phyloP scores from a whole-genome alignment of 2,888 invertebrate genomes.

The Homarus gammarus region DNA sequence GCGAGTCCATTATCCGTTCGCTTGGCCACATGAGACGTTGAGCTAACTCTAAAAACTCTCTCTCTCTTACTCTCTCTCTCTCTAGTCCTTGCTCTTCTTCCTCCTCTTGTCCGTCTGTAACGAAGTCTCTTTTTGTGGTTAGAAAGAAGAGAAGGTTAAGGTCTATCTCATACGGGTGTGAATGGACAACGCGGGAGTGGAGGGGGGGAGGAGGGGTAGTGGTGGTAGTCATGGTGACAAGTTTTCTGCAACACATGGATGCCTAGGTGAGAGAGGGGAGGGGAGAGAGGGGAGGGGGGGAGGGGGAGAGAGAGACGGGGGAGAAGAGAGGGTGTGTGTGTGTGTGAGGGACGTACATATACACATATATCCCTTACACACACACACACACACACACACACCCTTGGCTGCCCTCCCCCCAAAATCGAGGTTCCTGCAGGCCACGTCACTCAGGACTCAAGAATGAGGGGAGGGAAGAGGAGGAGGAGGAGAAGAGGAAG shows the following conservation, averaged over 20 bases:
- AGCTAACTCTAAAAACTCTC: too few species aligned
- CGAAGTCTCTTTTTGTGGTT: too few species aligned
- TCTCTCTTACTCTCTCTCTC: too few species aligned
- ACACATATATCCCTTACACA: too few species aligned
- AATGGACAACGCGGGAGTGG: not conserved
- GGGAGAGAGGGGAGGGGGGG: constrained; percentile 24
- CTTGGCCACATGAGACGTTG: too few species aligned
- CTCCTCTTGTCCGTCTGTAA: too few species aligned
- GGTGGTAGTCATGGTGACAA: constrained; percentile 15
- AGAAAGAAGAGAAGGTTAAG: too few species aligned
- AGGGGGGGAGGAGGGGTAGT: not conserved
- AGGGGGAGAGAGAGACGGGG: constrained; percentile 2
- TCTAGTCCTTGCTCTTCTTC: too few species aligned
- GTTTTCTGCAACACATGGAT: constrained; percentile 56
- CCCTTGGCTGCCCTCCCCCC: constrained; percentile 1
- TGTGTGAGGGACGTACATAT: constrained; percentile 27
- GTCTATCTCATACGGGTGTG: not conserved
- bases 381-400: constrained; percentile 29
- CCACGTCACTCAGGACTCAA: constrained; percentile 8
- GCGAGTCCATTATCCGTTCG: constrained; percentile 65
- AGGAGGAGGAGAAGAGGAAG: too few species aligned
- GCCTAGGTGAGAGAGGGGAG: constrained; percentile 41
- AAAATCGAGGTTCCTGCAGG: not conserved
- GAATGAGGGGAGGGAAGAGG: not conserved
- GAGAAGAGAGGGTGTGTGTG: too few species aligned